Conservation (phyloP, 2,113 vertebrate genomes). For the Brachyhypopomus occidentalis region DNA sequence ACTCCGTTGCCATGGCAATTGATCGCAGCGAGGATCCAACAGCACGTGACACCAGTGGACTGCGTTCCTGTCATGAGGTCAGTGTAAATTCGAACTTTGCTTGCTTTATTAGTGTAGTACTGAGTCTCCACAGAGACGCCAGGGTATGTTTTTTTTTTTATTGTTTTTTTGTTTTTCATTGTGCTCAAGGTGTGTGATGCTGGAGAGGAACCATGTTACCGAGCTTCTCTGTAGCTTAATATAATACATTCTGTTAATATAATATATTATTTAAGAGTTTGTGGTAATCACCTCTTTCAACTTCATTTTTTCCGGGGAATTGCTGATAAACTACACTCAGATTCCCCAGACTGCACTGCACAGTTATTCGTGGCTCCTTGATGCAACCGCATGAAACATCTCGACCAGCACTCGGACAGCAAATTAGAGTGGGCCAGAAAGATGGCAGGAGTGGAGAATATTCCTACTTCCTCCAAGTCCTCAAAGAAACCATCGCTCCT, state of each 20-base stretch:
- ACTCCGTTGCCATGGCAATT: slow-evolving; percentile 69
- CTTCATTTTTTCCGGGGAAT: slow-evolving; percentile 9
- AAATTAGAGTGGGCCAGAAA: slow-evolving; percentile 14
- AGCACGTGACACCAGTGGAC: slow-evolving; percentile 53
- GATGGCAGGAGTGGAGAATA: background rate
- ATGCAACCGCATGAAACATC: slow-evolving; percentile 55
- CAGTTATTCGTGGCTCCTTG: slow-evolving; percentile 34
- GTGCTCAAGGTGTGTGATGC: slow-evolving; percentile 28
- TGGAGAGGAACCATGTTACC: slow-evolving; percentile 25
- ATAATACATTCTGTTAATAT: slow-evolving; percentile 44
- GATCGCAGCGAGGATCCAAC: slow-evolving; percentile 68
- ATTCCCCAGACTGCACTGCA: slow-evolving; percentile 55
- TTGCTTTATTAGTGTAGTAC: background rate
- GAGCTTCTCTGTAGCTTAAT: slow-evolving; percentile 27
- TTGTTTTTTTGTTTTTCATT: background rate
- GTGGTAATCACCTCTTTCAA: slow-evolving; percentile 25
- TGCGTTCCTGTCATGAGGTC: slow-evolving; percentile 58
- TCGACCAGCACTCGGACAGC: slow-evolving; percentile 32
- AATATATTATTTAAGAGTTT: slow-evolving; percentile 50
- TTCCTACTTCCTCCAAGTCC: slow-evolving; percentile 2
- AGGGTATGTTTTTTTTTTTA: background rate
- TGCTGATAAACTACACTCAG: slow-evolving; percentile 33
- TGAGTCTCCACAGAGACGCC: background rate
- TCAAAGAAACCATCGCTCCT: slow-evolving; percentile 8
- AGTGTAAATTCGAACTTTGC: slow-evolving; percentile 14